Evolutionary conservation across 2,797 vertebrate genomes (phyloP).

Genomic region (Eutrigla gurnardus): DNA sequence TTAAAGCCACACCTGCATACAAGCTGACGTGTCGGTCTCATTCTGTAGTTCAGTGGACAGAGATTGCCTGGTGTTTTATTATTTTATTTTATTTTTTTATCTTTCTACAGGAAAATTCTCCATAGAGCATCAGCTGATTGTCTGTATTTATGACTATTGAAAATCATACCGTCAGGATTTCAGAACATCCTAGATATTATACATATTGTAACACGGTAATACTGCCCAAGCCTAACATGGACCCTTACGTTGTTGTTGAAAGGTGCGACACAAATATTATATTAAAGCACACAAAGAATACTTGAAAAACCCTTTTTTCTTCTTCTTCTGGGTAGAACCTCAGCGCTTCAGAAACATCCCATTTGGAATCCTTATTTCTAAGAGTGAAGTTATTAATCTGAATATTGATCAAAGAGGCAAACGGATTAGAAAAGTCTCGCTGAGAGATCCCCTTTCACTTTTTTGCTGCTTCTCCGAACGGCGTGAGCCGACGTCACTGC

Average conservation of each 20-base stretch:
- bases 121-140: constrained; percentile 15
- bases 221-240: too few species aligned
- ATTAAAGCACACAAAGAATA: background rate
- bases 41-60: background rate
- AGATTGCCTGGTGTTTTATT: background rate
- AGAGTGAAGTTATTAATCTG: constrained; percentile 18
- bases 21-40: constrained; percentile 35
- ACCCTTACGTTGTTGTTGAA: too few species aligned
- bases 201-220: too few species aligned
- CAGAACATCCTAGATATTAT: too few species aligned
- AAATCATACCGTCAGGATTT: too few species aligned
- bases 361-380: background rate
- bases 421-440: constrained; percentile 15
- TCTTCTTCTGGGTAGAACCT: background rate
- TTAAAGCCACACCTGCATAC: constrained; percentile 48
- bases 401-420: constrained; percentile 25
- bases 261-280: too few species aligned
- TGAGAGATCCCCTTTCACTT: constrained; percentile 18
- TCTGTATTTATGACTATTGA: too few species aligned
- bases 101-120: constrained; percentile 5
- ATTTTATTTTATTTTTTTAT: background rate
- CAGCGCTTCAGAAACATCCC: background rate
- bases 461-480: constrained; percentile 25
- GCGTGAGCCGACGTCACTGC: constrained; percentile 3
- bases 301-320: background rate